phyloP scores from a whole-genome alignment of 2,113 vertebrate genomes.

The Stigmatopora argus region DNA sequence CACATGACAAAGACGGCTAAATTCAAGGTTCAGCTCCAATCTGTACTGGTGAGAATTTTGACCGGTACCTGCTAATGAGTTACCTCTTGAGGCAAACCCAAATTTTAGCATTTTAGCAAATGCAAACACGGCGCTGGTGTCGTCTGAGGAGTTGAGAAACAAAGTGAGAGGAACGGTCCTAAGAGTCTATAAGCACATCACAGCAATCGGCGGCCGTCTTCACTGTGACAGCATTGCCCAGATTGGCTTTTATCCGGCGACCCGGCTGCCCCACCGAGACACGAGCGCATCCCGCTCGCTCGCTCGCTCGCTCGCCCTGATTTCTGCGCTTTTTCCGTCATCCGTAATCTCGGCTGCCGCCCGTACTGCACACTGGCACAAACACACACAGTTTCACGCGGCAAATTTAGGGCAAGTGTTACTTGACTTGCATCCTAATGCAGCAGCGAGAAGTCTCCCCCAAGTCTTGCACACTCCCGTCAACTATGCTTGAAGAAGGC shows the following conservation, averaged over 20 bases:
- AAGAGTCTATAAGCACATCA: slow-evolving; percentile 13
- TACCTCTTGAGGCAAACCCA: too few relatives aligned
- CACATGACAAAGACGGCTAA: too few relatives aligned
- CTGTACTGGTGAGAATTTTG: too few relatives aligned
- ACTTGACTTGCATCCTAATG: slow-evolving; percentile 43
- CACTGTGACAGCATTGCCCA: slow-evolving; percentile 38
- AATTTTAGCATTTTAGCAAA: too few relatives aligned
- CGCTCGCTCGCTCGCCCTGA: slow-evolving; percentile 41
- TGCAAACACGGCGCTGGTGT: neutral
- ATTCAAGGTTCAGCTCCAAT: too few relatives aligned
- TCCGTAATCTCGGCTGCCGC: slow-evolving; percentile 32
- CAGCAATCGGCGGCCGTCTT: slow-evolving; percentile 1
- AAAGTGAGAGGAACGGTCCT: slow-evolving; percentile 47
- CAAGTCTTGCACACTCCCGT: slow-evolving; percentile 39
- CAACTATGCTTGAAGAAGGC: neutral
- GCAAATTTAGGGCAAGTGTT: slow-evolving; percentile 51
- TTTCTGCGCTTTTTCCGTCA: slow-evolving; percentile 51
- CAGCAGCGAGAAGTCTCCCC: slow-evolving; percentile 32
- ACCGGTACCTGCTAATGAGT: too few relatives aligned
- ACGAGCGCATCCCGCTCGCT: slow-evolving; percentile 35
- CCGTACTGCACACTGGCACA: neutral
- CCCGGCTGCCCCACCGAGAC: slow-evolving; percentile 40
- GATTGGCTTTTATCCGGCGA: slow-evolving; percentile 38
- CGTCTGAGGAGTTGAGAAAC: slow-evolving; percentile 33
- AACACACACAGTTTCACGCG: slow-evolving; percentile 7